Percentiles rank a stretch among this genome's conserved stretches.
These are phyloP conservation scores for pig (Sus scrofa) DNA, from an alignment of 2,113 vertebrate genomes.

Conservation along the genomic window T2T-Sscrofa CM000812.6:61680001-61680500, in stretches of 20 bases:
- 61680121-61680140: neutral
- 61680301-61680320: neutral
- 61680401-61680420: neutral
- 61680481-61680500: neutral
- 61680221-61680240: neutral
- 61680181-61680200: neutral
- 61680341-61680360: neutral
- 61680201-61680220: neutral
- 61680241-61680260: neutral
- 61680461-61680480: neutral
- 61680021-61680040: constrained; percentile 14
- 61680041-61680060: neutral
- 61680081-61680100: neutral
- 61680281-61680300: neutral
- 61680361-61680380: constrained; percentile 18
- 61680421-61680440: neutral
- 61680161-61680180: neutral
- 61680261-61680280: neutral
- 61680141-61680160: neutral
- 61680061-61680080: constrained; percentile 11
- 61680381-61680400: neutral
- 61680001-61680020: neutral
- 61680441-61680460: neutral
- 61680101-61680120: neutral
- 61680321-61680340: neutral